Evolutionary conservation across 1,140 invertebrate genomes (phyloP).

Genomic region (Theocolax elegans): DNA sequence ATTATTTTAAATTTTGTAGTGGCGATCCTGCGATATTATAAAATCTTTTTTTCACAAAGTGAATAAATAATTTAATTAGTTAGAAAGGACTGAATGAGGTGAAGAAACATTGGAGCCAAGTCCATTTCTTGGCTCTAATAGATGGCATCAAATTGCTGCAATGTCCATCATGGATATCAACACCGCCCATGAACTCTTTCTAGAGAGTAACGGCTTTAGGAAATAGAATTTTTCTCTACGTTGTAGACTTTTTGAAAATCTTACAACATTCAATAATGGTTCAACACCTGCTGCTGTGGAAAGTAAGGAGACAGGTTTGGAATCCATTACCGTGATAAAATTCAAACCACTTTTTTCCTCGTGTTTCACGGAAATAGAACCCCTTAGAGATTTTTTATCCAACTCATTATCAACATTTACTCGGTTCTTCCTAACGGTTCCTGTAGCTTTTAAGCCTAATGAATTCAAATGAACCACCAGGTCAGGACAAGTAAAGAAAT

Average conservation of each 20-base stretch:
- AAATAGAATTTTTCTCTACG: not conserved
- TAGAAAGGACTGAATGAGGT: not conserved
- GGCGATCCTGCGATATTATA: too few relatives aligned
- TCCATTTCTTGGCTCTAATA: slow-evolving; percentile 9
- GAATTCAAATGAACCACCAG: slow-evolving; percentile 28
- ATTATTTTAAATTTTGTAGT: too few relatives aligned
- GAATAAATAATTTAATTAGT: too few relatives aligned
- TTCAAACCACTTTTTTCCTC: slow-evolving; percentile 12
- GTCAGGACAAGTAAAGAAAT: slow-evolving; percentile 29
- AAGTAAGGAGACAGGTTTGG: slow-evolving; percentile 34
- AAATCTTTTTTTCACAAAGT: too few relatives aligned
- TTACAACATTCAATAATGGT: not conserved
- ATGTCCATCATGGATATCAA: slow-evolving; percentile 1
- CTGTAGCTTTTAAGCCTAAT: too few relatives aligned
- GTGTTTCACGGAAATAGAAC: not conserved
- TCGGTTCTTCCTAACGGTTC: not conserved
- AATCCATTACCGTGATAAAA: too few relatives aligned
- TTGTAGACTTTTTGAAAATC: not conserved
- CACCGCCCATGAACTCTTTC: not conserved
- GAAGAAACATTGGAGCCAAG: not conserved
- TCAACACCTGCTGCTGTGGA: not conserved
- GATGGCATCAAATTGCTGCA: slow-evolving; percentile 4
- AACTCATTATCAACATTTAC: not conserved
- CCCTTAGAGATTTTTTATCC: slow-evolving; percentile 3
- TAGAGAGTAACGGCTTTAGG: not conserved